These are phyloP conservation scores for Pseudocheirus occidentalis DNA, from an alignment of 2,797 vertebrate species.

Conservation along the genomic window DNA sequence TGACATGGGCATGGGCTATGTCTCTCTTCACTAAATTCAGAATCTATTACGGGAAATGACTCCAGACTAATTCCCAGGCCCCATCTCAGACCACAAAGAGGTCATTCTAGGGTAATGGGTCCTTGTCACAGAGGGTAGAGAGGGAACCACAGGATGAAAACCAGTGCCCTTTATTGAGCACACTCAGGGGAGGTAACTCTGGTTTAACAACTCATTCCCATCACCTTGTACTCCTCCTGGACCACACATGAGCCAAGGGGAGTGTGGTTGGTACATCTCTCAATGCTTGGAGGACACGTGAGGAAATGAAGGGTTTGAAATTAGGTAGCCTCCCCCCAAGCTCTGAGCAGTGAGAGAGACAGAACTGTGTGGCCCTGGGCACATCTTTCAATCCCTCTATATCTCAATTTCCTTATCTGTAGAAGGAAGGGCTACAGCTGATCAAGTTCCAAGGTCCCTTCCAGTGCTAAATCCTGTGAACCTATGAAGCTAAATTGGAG, in stretches of 20 bases:
- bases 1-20: neutral
- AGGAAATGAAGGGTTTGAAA: neutral
- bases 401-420: neutral
- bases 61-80: neutral
- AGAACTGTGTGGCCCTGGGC: neutral
- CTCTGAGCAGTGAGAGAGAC: neutral
- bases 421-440: neutral
- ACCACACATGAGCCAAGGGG: neutral
- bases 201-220: neutral
- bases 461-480: neutral
- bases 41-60: neutral
- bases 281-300: neutral
- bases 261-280: neutral
- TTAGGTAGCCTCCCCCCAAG: neutral
- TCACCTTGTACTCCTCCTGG: neutral
- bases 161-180: neutral
- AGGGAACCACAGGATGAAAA: neutral
- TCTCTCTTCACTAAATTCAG: neutral
- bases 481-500: neutral
- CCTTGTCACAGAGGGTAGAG: neutral
- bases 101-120: neutral
- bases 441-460: neutral
- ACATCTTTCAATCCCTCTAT: neutral
- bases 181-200: neutral
- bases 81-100: neutral